A percentile compares a stretch with the other conserved stretches of the same genome.
These are phyloP conservation scores for Ciona savignyi DNA, from an alignment of 23 tunicate genomes.

Conservation along the genomic window DNA sequence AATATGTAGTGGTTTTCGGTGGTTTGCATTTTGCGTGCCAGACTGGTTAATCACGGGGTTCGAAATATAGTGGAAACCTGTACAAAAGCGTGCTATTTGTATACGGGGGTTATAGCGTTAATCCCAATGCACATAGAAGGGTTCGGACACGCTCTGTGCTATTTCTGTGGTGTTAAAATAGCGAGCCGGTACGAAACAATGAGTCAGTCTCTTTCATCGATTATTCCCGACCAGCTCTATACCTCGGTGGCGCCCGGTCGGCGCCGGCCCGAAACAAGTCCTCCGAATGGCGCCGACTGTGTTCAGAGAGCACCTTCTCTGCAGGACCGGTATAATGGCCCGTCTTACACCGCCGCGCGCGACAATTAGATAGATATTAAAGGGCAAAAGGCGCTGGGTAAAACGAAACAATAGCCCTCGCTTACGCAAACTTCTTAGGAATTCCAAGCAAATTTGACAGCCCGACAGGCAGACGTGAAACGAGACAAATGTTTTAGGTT, in stretches of 20 bases:
- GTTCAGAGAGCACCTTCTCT: conserved; percentile 17
- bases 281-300: conserved; percentile 29
- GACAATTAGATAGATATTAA: conserved; percentile 12
- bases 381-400: neutral
- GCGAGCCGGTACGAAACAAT: conserved; percentile 16
- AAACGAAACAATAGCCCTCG: conserved; percentile 7
- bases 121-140: neutral
- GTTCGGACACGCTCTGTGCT: neutral
- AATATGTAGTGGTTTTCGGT: no score
- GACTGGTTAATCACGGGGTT: no score
- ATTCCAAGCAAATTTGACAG: neutral
- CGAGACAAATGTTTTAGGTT: no score
- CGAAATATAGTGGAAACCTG: no score
- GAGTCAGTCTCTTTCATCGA: conserved; percentile 24
- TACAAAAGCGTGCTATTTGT: neutral
- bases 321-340: conserved; percentile 3
- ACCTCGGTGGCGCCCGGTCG: conserved; percentile 30
- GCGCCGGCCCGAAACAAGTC: conserved; percentile 31
- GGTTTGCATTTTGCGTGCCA: no score
- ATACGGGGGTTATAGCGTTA: neutral
- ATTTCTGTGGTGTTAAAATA: neutral
- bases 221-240: conserved; percentile 22
- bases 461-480: no score
- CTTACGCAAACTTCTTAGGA: neutral
- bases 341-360: conserved; percentile 6